A percentile compares a stretch with the other conserved stretches of the same genome.
Conservation (phyloP, 2,888 invertebrate species). For the Caenorhabditis sinica region DNA sequence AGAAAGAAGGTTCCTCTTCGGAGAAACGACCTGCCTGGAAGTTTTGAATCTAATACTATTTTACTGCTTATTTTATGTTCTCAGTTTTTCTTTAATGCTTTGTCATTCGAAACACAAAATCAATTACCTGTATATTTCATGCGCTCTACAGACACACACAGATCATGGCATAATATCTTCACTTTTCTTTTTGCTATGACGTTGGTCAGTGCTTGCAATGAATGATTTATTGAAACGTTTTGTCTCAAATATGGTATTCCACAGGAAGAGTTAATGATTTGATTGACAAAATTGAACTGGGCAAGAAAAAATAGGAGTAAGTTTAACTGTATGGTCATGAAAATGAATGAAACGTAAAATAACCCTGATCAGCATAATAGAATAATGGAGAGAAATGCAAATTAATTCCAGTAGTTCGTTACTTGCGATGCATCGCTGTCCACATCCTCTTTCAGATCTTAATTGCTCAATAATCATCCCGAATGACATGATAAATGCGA, state of each 20-base stretch:
- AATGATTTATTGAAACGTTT: constrained; percentile 24
- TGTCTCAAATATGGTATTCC: background rate
- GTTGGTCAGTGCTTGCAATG: constrained; percentile 54
- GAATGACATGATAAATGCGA: constrained; percentile 58
- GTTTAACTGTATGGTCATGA: background rate
- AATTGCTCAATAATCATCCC: constrained; percentile 52
- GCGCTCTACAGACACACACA: constrained; percentile 38
- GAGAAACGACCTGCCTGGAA: constrained; percentile 82
- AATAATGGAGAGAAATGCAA: constrained; percentile 2
- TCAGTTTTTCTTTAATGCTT: constrained; percentile 20
- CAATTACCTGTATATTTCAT: constrained; percentile 55
- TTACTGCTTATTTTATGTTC: constrained; percentile 37
- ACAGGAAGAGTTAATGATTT: constrained; percentile 7
- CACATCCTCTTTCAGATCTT: background rate
- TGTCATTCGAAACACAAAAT: constrained; percentile 3
- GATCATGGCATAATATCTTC: constrained; percentile 59
- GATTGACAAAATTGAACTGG: constrained; percentile 18
- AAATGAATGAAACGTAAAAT: background rate
- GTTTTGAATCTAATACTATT: constrained; percentile 70
- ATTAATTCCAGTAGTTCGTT: background rate
- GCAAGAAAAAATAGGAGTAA: constrained; percentile 45
- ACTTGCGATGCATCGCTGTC: background rate
- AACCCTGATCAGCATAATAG: background rate
- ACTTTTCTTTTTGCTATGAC: constrained; percentile 52
- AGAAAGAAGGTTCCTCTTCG: constrained; percentile 70